Evolutionary conservation across 2,888 invertebrate genomes (phyloP).

Genomic region (Drosophila merina): DNA sequence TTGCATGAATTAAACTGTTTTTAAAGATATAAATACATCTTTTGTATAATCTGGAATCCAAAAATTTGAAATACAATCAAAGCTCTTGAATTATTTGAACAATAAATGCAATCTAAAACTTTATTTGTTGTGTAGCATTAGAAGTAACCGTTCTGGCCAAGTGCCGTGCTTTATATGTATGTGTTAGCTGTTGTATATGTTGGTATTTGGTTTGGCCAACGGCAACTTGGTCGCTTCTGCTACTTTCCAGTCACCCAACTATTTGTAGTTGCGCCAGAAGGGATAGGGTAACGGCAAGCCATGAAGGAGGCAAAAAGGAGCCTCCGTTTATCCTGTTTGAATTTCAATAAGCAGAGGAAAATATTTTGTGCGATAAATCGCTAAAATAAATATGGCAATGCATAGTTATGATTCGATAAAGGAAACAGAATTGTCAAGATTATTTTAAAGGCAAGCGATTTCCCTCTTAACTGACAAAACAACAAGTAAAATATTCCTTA

Average conservation of each 20-base stretch:
- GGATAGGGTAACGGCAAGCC: neutral
- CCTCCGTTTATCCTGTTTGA: slow-evolving; percentile 51
- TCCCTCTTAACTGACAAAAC: no score
- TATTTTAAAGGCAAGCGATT: no score
- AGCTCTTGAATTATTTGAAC: no score
- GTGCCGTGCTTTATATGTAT: slow-evolving; percentile 23
- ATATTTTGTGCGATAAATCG: slow-evolving; percentile 68
- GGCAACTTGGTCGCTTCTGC: slow-evolving; percentile 47
- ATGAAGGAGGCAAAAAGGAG: slow-evolving; percentile 24
- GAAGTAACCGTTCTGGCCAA: slow-evolving; percentile 30
- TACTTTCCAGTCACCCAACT: slow-evolving; percentile 45
- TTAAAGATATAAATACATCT: no score
- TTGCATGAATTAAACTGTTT: no score
- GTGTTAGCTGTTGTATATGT: slow-evolving; percentile 32
- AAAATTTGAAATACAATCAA: no score
- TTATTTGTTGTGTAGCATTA: slow-evolving; percentile 10
- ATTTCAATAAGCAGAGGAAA: slow-evolving; percentile 71
- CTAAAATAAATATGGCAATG: slow-evolving; percentile 24
- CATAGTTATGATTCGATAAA: slow-evolving; percentile 21
- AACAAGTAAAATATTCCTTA: no score
- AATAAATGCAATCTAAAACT: no score
- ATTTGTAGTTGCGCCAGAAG: slow-evolving; percentile 23
- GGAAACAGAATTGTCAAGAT: neutral
- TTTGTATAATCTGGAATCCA: no score
- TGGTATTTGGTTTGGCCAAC: slow-evolving; percentile 63